Conservation (phyloP, 2,797 vertebrate genomes). For the Trematomus bernacchii region DNA sequence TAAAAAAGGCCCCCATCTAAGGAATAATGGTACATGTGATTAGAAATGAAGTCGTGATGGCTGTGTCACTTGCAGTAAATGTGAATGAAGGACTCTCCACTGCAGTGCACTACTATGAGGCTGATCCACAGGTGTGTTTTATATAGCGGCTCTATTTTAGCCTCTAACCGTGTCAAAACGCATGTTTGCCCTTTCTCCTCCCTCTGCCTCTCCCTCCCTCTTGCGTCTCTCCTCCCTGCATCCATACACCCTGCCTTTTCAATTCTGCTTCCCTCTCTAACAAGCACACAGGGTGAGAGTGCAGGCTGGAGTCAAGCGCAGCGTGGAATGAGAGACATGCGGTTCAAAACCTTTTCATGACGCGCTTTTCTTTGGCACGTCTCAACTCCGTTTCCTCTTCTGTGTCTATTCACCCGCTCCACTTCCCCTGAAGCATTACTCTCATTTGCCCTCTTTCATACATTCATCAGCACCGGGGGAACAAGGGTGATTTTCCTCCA, state of each 20-base stretch:
- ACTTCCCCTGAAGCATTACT: conserved; percentile 35
- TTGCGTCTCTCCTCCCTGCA: conserved; percentile 18
- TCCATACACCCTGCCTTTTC: conserved; percentile 47
- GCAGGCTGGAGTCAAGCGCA: conserved; percentile 75
- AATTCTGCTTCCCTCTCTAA: conserved; percentile 65
- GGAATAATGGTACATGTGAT: neutral
- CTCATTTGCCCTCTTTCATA: conserved; percentile 31
- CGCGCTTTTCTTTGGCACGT: conserved; percentile 44
- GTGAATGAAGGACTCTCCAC: neutral
- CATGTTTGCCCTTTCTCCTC: conserved; percentile 38
- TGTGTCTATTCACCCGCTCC: conserved; percentile 25
- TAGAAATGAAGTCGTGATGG: neutral
- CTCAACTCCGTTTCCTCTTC: conserved; percentile 44
- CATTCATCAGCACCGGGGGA: conserved; percentile 53
- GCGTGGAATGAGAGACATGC: conserved; percentile 61
- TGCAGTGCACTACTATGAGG: neutral
- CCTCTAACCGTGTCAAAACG: conserved; percentile 47
- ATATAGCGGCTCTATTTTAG: conserved; percentile 28
- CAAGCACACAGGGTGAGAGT: conserved; percentile 72
- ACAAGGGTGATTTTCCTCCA: conserved; percentile 19
- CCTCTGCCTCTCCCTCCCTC: conserved; percentile 23
- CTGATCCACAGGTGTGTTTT: conserved; percentile 32
- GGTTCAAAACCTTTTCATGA: conserved; percentile 78
- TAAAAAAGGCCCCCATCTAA: neutral
- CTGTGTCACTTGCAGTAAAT: neutral